Percentiles rank a stretch among this genome's conserved stretches.
These are phyloP conservation scores for Seira musarum DNA, from an alignment of 2,888 invertebrate species.

Conservation along the genomic window DNA sequence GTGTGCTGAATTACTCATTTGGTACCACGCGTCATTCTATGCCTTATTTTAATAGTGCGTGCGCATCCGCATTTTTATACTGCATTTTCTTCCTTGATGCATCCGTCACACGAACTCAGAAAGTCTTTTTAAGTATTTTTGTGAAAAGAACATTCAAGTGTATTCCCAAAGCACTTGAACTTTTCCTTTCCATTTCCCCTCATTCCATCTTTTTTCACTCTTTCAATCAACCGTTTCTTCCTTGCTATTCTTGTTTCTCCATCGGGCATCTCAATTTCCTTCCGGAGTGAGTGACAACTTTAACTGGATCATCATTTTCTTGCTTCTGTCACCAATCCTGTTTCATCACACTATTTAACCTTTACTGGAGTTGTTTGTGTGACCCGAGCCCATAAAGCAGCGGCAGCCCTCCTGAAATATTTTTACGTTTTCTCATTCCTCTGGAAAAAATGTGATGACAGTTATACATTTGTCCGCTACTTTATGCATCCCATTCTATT, in stretches of 20 bases:
- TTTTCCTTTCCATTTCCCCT: conserved; percentile 22
- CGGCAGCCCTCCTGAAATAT: too few species aligned
- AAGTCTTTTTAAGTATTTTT: too few species aligned
- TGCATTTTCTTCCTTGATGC: conserved; percentile 18
- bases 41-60: too few species aligned
- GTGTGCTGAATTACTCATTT: too few species aligned
- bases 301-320: conserved; percentile 28
- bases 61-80: too few species aligned
- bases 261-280: too few species aligned
- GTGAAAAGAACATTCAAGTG: conserved; percentile 25
- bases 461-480: conserved; percentile 3
- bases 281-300: conserved; percentile 47
- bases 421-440: too few species aligned
- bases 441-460: too few species aligned
- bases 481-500: neutral
- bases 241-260: neutral
- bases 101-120: conserved; percentile 23
- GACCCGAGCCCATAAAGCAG: too few species aligned
- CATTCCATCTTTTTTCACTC: neutral
- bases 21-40: too few species aligned
- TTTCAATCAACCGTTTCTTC: conserved; percentile 29
- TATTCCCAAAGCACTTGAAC: conserved; percentile 52
- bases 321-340: too few species aligned
- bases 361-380: conserved; percentile 33
- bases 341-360: too few species aligned